Evolutionary conservation across 1,140 invertebrate species (phyloP).

Genomic region (Stegodyphus dumicola): DNA sequence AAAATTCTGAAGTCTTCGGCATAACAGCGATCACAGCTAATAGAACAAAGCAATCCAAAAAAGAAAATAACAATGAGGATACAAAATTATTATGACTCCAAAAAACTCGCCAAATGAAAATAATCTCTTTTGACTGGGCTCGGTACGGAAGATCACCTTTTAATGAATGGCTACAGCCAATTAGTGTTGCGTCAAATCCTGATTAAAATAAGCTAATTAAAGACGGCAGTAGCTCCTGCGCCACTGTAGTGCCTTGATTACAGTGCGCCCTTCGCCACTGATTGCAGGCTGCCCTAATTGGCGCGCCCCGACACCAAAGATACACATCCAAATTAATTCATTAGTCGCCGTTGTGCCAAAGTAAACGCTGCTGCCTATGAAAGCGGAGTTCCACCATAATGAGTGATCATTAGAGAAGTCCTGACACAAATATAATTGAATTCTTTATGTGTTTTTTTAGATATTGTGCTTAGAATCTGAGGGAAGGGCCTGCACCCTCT

Average conservation of each 20-base stretch:
- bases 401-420: constrained; percentile 53
- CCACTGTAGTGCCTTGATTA: constrained; percentile 56
- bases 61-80: neutral
- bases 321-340: constrained; percentile 60
- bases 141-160: constrained; percentile 48
- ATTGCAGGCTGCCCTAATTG: constrained; percentile 50
- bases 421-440: constrained; percentile 59
- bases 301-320: constrained; percentile 52
- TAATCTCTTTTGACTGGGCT: constrained; percentile 44
- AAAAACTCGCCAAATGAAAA: constrained; percentile 13
- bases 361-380: constrained; percentile 48
- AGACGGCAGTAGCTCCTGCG: constrained; percentile 27
- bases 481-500: neutral
- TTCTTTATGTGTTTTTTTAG: constrained; percentile 26
- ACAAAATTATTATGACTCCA: neutral
- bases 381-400: constrained; percentile 47
- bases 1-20: neutral
- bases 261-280: constrained; percentile 36
- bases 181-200: constrained; percentile 58
- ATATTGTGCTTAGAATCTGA: neutral
- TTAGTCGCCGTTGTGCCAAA: constrained; percentile 52
- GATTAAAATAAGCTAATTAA: constrained; percentile 60
- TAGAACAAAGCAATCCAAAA: neutral
- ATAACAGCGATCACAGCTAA: neutral
- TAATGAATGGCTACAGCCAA: constrained; percentile 58